Evolutionary conservation across 2,797 vertebrate species (phyloP).

Genomic region (Spinibarbus caldwelli): DNA sequence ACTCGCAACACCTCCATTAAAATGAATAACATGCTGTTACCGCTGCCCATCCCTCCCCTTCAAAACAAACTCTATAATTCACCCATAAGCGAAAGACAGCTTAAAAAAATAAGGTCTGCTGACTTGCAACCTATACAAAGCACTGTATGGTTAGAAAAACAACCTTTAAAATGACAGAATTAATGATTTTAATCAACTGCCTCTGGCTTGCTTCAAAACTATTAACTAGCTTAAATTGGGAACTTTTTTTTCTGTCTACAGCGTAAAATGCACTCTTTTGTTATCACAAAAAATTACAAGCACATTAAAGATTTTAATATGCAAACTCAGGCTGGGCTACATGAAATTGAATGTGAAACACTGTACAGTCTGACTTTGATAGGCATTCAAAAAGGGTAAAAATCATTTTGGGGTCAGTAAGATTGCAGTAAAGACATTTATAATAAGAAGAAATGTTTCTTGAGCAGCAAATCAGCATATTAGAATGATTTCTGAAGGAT

Average conservation of each 20-base stretch:
- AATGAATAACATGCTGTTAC: constrained; percentile 59
- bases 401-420: background rate
- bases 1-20: constrained; percentile 71
- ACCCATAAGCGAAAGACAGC: background rate
- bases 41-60: background rate
- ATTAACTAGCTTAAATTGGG: constrained; percentile 10
- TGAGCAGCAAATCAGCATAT: background rate
- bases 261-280: background rate
- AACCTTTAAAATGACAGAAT: background rate
- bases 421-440: background rate
- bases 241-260: background rate
- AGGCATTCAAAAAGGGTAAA: background rate
- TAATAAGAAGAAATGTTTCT: background rate
- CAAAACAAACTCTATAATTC: constrained; percentile 6
- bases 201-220: constrained; percentile 6
- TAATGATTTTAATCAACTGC: constrained; percentile 5
- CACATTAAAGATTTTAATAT: background rate
- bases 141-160: background rate
- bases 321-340: background rate
- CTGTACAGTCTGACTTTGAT: background rate
- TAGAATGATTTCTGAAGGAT: background rate
- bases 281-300: constrained; percentile 4
- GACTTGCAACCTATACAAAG: background rate
- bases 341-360: background rate
- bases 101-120: background rate